Conservation (phyloP, 2,888 invertebrate species). For the Drosophila diplacantha region DNA sequence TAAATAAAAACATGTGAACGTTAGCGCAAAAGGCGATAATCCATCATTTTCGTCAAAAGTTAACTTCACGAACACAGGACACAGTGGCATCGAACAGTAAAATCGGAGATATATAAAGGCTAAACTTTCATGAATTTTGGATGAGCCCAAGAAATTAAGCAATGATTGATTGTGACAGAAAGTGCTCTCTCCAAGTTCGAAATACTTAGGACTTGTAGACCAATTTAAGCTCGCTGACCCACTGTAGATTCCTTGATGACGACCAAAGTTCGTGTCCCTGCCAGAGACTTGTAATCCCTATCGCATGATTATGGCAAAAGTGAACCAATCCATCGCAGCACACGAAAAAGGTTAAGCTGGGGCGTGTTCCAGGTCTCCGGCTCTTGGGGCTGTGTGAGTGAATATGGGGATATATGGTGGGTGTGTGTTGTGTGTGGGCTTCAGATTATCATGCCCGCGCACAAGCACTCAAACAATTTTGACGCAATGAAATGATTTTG, state of each 20-base stretch:
- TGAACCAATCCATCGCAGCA: conserved; percentile 34
- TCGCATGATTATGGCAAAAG: conserved; percentile 52
- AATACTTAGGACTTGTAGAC: background rate
- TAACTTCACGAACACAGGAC: conserved; percentile 26
- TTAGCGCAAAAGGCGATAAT: conserved; percentile 48
- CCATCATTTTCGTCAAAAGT: conserved; percentile 53
- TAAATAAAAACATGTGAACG: conserved; percentile 42
- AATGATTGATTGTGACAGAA: background rate
- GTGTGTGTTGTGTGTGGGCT: conserved; percentile 7
- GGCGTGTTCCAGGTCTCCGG: conserved; percentile 2
- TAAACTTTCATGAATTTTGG: background rate
- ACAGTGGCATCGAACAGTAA: conserved; percentile 18
- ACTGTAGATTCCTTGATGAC: conserved; percentile 12
- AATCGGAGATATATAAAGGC: background rate
- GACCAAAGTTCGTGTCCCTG: conserved; percentile 25
- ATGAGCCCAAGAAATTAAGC: background rate
- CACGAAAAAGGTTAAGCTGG: conserved; percentile 34
- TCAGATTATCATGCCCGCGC: conserved; percentile 20
- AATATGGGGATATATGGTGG: background rate
- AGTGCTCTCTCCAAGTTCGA: background rate
- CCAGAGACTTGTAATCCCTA: conserved; percentile 22
- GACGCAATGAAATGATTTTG: conserved; percentile 47
- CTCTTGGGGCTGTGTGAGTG: background rate
- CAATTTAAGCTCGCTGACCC: conserved; percentile 2
- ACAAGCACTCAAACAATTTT: conserved; percentile 34